Conservation (phyloP, 2,888 invertebrate genomes). For the Athripsodes cinereus region DNA sequence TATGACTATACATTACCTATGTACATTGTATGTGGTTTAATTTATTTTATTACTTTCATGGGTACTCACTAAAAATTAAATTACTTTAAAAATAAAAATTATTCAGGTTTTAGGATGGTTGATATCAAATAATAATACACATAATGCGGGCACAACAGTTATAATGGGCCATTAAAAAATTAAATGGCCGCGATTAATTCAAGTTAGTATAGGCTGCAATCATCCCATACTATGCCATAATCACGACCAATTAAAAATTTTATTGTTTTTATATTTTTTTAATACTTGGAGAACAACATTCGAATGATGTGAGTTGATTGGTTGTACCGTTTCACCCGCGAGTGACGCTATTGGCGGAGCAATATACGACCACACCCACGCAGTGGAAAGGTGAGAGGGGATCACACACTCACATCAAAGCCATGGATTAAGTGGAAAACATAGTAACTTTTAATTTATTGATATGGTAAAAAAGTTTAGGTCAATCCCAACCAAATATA, state of each 20-base stretch:
- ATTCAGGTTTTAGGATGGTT: too few species aligned
- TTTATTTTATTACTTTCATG: too few species aligned
- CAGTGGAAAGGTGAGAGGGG: background rate
- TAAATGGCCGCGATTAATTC: background rate
- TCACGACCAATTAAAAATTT: slow-evolving; percentile 1
- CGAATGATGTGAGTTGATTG: background rate
- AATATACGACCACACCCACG: background rate
- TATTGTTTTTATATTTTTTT: slow-evolving; percentile 1
- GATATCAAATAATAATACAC: too few species aligned
- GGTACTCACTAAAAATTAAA: too few species aligned
- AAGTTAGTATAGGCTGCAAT: background rate
- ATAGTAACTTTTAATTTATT: too few species aligned
- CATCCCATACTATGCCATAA: background rate
- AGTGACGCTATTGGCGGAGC: background rate
- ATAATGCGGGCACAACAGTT: background rate
- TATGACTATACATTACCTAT: too few species aligned
- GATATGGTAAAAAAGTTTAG: too few species aligned
- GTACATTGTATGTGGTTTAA: too few species aligned
- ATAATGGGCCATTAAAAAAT: background rate
- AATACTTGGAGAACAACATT: background rate
- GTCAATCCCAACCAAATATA: too few species aligned
- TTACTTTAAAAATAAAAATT: too few species aligned
- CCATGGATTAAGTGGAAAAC: too few species aligned
- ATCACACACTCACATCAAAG: too few species aligned
- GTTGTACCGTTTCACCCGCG: background rate